Evolutionary conservation across 2,113 vertebrate genomes (phyloP), one percentile per base, ranked within the genome.

Genomic region (Sigmodon hispidus): DNA sequence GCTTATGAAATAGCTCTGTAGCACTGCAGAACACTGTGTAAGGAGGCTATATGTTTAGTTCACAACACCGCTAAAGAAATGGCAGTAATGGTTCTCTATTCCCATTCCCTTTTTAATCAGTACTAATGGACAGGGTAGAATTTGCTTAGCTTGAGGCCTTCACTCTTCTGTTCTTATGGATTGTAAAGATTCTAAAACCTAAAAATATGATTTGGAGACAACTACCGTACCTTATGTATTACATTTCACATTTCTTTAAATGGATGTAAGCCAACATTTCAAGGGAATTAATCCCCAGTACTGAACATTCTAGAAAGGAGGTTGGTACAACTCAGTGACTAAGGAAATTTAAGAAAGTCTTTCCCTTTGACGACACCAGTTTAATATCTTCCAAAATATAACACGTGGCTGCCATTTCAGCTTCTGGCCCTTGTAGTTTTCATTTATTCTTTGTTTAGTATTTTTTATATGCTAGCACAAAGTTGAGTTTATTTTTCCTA

Each of bases 251-350:
- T 57, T 91, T 67, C 22, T 4, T 77, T 52, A 31, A 65, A 24
- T 86, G 29, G 72, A 21, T 61, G 2, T 24, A 57, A 4, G 77
- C 75, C 88, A 73, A 52, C 16, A 36, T 59, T 22, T 73, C 4
- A n/a, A 77, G 40, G 61, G 31, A 52, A 93, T 13, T n/a, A 57
- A 43, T 52, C 77, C 15, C 31, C 6, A 61, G 24, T 72, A 34
- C 21, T 72, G 65, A 96, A 80, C 34, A 24, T 91, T 81, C 43
- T 73, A 65, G 34, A 87, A 91, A 73, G 17, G 69, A 61, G 26
- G 13, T 67, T 22, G 16, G 40, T 77, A 52, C 69, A 75, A 85
- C 43, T 77, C 91, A 45, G 0, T 59, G 4, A 87, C 81, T 50
- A 73, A 67, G 45, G 80, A 45, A 55, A 43, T 59, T 70, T 65